phyloP scores from a whole-genome alignment of 2,888 invertebrate species.

The Harpagoxenus sublaevis region DNA sequence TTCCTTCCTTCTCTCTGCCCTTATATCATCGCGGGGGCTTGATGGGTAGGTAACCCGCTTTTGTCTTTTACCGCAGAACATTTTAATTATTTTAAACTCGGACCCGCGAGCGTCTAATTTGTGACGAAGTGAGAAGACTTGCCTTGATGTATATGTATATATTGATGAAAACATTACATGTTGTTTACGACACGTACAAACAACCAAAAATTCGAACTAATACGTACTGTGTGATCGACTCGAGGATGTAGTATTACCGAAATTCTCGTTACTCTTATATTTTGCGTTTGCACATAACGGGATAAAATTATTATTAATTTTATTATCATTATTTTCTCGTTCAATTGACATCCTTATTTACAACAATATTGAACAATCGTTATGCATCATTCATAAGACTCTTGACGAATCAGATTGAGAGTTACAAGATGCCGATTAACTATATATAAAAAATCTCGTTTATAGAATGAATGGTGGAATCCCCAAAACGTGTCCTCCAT shows the following conservation, averaged over 20 bases:
- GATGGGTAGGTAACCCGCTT: slow-evolving; percentile 83
- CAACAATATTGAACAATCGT: not conserved
- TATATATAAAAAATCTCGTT: not conserved
- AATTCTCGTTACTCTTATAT: not conserved
- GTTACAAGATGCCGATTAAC: slow-evolving; percentile 40
- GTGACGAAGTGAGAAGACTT: slow-evolving; percentile 68
- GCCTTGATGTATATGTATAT: not conserved
- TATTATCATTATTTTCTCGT: not conserved
- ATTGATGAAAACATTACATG: not conserved
- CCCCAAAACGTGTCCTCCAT: slow-evolving; percentile 4
- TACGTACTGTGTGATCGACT: not conserved
- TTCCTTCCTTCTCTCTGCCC: slow-evolving; percentile 77
- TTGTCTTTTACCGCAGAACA: slow-evolving; percentile 82
- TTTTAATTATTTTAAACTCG: slow-evolving; percentile 86
- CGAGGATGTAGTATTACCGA: not conserved
- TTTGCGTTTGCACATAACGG: not conserved
- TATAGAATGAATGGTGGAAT: slow-evolving; percentile 26
- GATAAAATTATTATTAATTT: not conserved
- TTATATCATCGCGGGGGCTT: slow-evolving; percentile 79
- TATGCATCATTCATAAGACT: not conserved
- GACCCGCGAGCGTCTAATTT: slow-evolving; percentile 84
- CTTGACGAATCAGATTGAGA: slow-evolving; percentile 24
- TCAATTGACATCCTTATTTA: not conserved
- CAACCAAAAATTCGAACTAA: not conserved
- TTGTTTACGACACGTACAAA: not conserved